Evolutionary conservation across 2,113 vertebrate genomes (phyloP).

Genomic region (Amphilophus citrinellus): DNA sequence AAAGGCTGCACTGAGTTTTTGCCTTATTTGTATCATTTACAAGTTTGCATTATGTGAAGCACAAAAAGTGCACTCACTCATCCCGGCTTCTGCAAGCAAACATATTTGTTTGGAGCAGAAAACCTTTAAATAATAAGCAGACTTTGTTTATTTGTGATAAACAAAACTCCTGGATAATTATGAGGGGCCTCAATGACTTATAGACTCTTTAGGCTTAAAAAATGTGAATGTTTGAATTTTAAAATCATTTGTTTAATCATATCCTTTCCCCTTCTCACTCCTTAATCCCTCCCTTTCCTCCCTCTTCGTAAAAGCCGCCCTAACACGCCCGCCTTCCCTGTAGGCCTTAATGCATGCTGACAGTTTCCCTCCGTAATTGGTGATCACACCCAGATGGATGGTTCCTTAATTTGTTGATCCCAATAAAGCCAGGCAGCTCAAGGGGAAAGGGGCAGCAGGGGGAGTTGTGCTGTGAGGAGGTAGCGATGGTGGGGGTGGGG

Average conservation of each 20-base stretch:
- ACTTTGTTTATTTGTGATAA: slow-evolving; percentile 4
- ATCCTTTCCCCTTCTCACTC: slow-evolving; percentile 32
- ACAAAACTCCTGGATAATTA: background rate
- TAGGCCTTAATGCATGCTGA: slow-evolving; percentile 83
- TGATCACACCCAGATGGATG: slow-evolving; percentile 87
- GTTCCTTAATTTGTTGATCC: slow-evolving; percentile 83
- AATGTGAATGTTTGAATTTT: background rate
- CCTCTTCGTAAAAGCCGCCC: slow-evolving; percentile 69
- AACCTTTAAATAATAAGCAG: slow-evolving; percentile 18
- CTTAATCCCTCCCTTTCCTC: slow-evolving; percentile 34
- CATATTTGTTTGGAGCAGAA: background rate
- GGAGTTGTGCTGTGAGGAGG: slow-evolving; percentile 20
- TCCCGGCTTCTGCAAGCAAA: slow-evolving; percentile 4
- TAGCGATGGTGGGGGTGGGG: slow-evolving; percentile 25
- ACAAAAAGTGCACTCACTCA: slow-evolving; percentile 33
- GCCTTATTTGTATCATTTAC: slow-evolving; percentile 73
- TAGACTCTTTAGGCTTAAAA: background rate
- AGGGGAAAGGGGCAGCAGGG: slow-evolving; percentile 60
- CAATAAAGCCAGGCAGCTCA: slow-evolving; percentile 80
- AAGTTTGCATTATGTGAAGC: slow-evolving; percentile 38
- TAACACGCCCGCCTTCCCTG: slow-evolving; percentile 77
- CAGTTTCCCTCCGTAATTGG: slow-evolving; percentile 85
- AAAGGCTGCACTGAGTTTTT: slow-evolving; percentile 50
- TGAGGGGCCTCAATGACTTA: background rate
- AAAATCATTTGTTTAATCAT: slow-evolving; percentile 24